Base-by-base conservation (phyloP, 1,140 invertebrate species). In the Drosophila nebulosa region DNA sequence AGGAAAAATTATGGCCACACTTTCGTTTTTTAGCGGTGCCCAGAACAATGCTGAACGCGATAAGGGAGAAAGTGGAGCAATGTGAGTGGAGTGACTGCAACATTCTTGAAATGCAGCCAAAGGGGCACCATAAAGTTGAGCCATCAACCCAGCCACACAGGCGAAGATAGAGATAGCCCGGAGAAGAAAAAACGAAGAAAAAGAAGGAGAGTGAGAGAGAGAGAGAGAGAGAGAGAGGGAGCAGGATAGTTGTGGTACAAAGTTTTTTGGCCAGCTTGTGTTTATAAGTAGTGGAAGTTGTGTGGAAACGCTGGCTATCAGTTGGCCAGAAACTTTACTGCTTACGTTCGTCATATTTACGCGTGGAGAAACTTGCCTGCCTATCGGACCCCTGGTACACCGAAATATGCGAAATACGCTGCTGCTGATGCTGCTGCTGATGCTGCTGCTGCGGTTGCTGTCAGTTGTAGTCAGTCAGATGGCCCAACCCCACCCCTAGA, bases 271-370 rank as follows among this genome's bases (percentile, higher is more conserved):
- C 67, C 72, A 60, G 66, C 57, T 72, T 63, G 71, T 72, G 75
- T 74, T 78, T 78, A 66, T 84, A 75, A 75, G 73, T 58, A 75
- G 73, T 30, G 69, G 46, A 53, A 62, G 55, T 53, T 63, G 71
- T 69, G 69, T 46, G 39, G 39, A 46, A 46, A 46, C 39, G 39
- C 21, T 46, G 75, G 79, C 81, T 85, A 85, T 85, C 81, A 85
- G 81, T 85, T 85, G 81, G 81, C 81, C 81, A 85, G 74, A 85
- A 58, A 85, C 81, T 85, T 85, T 85, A 78, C 81, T 85, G 81
- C 81, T 85, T 85, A 81, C 81, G 81, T 85, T 85, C 83, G 85
- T 85, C 81, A 85, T 85, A 85, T 85, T 85, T 86, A 80, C 81
- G 81, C 81, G 81, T 74, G 78, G 74, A 50, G 57, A 60, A 60